Evolutionary conservation across 2,888 invertebrate genomes (phyloP).

Genomic region (Nephrocerus scutellatus): DNA sequence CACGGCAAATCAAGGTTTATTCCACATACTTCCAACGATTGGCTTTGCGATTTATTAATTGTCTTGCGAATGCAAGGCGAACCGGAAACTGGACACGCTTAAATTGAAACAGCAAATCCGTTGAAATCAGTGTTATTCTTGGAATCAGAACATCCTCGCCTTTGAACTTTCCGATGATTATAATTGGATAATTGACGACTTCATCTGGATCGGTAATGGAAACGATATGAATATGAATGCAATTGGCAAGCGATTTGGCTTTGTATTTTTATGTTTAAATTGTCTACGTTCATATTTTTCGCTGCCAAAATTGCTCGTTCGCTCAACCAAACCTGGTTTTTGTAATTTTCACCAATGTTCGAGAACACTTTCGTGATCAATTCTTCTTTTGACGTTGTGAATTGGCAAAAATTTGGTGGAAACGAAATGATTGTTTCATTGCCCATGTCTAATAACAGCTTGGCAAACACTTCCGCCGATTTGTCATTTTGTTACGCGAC

Average conservation of each 20-base stretch:
- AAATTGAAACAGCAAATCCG: conserved; percentile 32
- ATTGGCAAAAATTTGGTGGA: conserved; percentile 16
- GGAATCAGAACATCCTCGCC: conserved; percentile 29
- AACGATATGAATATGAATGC: conserved; percentile 2
- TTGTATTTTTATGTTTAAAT: conserved; percentile 2
- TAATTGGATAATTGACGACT: conserved; percentile 7
- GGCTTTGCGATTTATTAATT: conserved; percentile 36
- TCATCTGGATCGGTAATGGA: conserved; percentile 2
- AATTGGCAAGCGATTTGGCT: not conserved
- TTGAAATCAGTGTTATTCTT: conserved; percentile 35
- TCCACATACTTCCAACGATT: conserved; percentile 28
- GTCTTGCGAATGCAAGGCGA: conserved; percentile 31
- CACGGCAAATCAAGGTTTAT: conserved; percentile 28
- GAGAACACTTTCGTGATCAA: conserved; percentile 12
- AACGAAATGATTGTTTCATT: conserved; percentile 28
- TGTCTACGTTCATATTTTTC: conserved; percentile 10
- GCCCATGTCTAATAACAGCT: conserved; percentile 18
- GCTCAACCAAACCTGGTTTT: conserved; percentile 8
- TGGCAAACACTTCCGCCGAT: conserved; percentile 14
- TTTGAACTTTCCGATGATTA: conserved; percentile 20
- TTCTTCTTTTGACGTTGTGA: conserved; percentile 11
- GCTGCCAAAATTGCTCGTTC: conserved; percentile 12
- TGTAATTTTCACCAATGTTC: conserved; percentile 6
- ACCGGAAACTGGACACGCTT: conserved; percentile 34
- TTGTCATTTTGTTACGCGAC: conserved; percentile 17